Evolutionary conservation across 30 jellyfish, hydroid and myxozoan genomes (phyloP), one percentile per base, ranked within the genome.

Genomic region (Rhopilema esculentum): DNA sequence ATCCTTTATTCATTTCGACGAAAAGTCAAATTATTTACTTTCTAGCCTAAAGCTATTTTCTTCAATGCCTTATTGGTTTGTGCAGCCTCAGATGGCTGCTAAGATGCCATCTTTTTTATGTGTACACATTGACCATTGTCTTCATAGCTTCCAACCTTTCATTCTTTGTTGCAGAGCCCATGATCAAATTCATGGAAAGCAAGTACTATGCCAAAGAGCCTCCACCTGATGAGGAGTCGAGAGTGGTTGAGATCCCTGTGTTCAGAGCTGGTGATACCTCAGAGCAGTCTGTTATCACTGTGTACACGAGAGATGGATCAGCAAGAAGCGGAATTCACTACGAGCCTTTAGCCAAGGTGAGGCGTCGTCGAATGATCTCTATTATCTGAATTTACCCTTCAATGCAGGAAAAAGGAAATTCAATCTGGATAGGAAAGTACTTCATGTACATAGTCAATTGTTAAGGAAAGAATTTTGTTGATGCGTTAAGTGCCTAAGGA

Each of bases 261-360:
- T 66, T 71, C 72, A 81, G 99, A 79, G 67, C 81, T 25, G 99
- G 99, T 1, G 99, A 95, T 71, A 52, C 87, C 0, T 89, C 99
- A 1, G 74, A 66, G 70, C 72, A 81, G 20, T 86, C 95, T 7
- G 69, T 63, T 31, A 97, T 95, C 8, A 84, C 95, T 26, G 95
- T 90, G 61, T 72, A 79, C 81, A 91, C 99, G n/a, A 90, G 87
- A 62, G 99, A 95, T 86, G 99, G 99, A 20, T 95, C 97, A 29
- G 99, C 99, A 0, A 95, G 74, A 76, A 91, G 98, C 40, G 97
- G 97, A 19, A 66, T 69, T 4, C 91, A 90, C 66, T 95, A 89
- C 69, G 97, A 95, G 71, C 97, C 99, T 0, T 64, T 95, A 26
- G 97, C 97, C 20, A 85, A 87, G 95, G 99, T 95, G 70, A 8